phyloP scores from a whole-genome alignment of 2,888 invertebrate species.

The Eupithecia dodoneata region DNA sequence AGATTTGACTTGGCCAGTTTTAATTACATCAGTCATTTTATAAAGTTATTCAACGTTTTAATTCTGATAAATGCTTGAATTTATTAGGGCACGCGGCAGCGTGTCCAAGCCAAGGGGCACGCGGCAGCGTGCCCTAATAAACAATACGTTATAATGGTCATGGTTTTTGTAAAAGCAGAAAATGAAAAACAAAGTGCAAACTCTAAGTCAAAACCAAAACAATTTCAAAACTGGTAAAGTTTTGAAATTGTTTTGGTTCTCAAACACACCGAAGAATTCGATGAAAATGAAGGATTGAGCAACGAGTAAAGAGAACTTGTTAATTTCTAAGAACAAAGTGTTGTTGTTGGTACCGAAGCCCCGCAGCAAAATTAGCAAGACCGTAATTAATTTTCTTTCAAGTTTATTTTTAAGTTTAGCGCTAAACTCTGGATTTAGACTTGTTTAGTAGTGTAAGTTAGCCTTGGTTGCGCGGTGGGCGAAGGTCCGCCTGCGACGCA shows the following conservation, averaged over 20 bases:
- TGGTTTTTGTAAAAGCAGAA: not conserved
- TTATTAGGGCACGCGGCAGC: too few species aligned
- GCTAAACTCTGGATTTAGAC: not conserved
- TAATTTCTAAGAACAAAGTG: constrained; percentile 72
- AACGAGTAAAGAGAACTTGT: constrained; percentile 65
- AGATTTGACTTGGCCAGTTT: too few species aligned
- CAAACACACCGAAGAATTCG: constrained; percentile 50
- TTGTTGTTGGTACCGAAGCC: constrained; percentile 50
- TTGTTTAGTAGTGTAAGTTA: not conserved
- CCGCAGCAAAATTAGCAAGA: constrained; percentile 51
- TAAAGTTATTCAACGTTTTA: too few species aligned
- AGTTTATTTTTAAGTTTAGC: constrained; percentile 6
- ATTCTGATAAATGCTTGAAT: too few species aligned
- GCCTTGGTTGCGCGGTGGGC: too few species aligned
- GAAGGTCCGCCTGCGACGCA: too few species aligned
- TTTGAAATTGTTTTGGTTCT: constrained; percentile 4
- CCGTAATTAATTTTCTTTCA: constrained; percentile 43
- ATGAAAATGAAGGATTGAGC: constrained; percentile 61
- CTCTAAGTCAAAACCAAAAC: not conserved
- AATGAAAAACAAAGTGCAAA: not conserved
- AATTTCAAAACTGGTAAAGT: constrained; percentile 29
- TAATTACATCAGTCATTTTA: too few species aligned
- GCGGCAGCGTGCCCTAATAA: too few species aligned
- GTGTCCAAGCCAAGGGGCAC: too few species aligned
- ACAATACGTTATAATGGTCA: not conserved